These are phyloP conservation scores for Chymomyza amoena DNA, from an alignment of 2,888 invertebrate genomes.

Conservation along the genomic window DNA sequence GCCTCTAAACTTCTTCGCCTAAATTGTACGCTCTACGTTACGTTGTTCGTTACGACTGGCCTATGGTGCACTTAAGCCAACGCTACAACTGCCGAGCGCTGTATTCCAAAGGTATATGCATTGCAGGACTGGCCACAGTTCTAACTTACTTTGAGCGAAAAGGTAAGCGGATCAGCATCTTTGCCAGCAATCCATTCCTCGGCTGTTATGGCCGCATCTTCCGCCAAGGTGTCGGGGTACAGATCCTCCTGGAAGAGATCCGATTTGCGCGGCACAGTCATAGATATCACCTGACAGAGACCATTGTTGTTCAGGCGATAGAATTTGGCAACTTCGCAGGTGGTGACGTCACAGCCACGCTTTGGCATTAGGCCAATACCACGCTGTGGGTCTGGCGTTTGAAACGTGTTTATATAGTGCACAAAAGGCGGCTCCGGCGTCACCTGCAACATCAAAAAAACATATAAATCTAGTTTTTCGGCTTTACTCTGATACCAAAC, in stretches of 20 bases:
- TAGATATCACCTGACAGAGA: conserved; percentile 93
- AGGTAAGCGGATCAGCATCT: conserved; percentile 93
- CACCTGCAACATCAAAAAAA: conserved; percentile 80
- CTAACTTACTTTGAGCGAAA: conserved; percentile 91
- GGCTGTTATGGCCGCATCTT: conserved; percentile 91
- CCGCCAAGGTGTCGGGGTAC: conserved; percentile 96
- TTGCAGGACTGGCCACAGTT: conserved; percentile 14
- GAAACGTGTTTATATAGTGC: conserved; percentile 97
- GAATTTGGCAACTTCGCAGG: conserved; percentile 96
- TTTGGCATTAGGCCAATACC: conserved; percentile 99
- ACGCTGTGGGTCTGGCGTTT: conserved; percentile 98
- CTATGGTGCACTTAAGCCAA: not conserved
- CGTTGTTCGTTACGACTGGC: not conserved
- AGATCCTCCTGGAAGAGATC: conserved; percentile 98
- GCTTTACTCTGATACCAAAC: not conserved
- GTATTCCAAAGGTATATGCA: conserved; percentile 64
- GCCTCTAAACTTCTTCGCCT: not conserved
- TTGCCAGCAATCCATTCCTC: conserved; percentile 95
- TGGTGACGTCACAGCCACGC: conserved; percentile 95
- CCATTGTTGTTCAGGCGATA: conserved; percentile 97
- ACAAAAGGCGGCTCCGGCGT: conserved; percentile 96
- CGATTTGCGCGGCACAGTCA: conserved; percentile 98
- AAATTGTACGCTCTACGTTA: conserved; percentile 47
- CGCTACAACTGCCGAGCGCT: conserved; percentile 43
- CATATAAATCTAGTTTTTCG: conserved; percentile 4